Percentiles rank a stretch among this genome's conserved stretches.
phyloP scores from a whole-genome alignment of 2,888 invertebrate species.

The Chymomyza amoena region DNA sequence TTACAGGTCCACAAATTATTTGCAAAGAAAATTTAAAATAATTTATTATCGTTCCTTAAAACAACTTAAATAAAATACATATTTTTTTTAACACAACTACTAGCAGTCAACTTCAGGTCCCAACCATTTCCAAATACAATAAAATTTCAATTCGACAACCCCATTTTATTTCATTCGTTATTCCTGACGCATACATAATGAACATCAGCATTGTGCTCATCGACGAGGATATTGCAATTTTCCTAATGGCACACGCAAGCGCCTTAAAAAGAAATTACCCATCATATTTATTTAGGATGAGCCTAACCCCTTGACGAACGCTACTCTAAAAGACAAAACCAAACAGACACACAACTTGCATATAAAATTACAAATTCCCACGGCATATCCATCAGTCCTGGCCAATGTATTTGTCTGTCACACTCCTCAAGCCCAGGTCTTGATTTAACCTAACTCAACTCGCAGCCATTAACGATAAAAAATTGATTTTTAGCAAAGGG shows the following conservation, averaged over 20 bases:
- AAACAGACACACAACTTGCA: conserved; percentile 54
- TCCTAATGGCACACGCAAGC: conserved; percentile 64
- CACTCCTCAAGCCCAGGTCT: conserved; percentile 49
- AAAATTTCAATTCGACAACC: background rate
- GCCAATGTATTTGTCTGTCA: conserved; percentile 56
- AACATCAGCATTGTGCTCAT: background rate
- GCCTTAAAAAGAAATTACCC: conserved; percentile 68
- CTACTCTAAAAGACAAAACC: conserved; percentile 14
- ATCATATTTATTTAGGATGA: conserved; percentile 65
- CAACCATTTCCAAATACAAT: background rate
- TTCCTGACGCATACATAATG: background rate
- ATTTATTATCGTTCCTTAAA: background rate
- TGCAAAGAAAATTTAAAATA: no score
- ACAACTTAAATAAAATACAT: background rate
- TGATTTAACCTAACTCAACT: conserved; percentile 52
- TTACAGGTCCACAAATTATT: no score
- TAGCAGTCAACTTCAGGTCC: background rate
- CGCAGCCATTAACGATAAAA: conserved; percentile 60
- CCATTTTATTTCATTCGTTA: background rate
- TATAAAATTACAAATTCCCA: conserved; percentile 69
- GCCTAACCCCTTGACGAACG: conserved; percentile 8
- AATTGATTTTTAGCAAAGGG: conserved; percentile 45
- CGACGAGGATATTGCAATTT: conserved; percentile 55
- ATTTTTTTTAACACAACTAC: background rate
- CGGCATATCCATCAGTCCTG: conserved; percentile 62